A percentile compares a stretch with the other conserved stretches of the same genome.
phyloP scores from a whole-genome alignment of 2,113 vertebrate species.

The Meles meles region DNA sequence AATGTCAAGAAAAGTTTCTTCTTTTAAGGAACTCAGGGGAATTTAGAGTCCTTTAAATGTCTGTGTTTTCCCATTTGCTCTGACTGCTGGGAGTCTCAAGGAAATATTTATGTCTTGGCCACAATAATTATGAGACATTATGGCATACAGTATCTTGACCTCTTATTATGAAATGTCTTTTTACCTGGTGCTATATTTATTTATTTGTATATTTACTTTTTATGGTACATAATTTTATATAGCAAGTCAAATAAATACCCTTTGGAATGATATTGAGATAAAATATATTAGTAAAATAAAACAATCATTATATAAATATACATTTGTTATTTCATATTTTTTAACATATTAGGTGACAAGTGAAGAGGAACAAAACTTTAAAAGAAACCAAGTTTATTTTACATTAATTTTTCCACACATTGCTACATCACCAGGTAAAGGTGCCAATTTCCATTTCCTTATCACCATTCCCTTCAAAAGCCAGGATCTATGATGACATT shows the following conservation, averaged over 20 bases:
- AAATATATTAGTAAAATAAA: background rate
- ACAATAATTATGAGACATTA: background rate
- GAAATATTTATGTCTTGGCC: background rate
- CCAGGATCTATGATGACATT: background rate
- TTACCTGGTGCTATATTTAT: background rate
- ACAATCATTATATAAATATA: background rate
- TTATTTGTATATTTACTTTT: background rate
- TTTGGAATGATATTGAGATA: background rate
- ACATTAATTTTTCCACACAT: background rate
- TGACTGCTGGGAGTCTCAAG: background rate
- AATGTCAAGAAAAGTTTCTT: constrained; percentile 19
- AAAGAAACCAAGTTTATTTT: background rate
- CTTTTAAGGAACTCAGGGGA: background rate
- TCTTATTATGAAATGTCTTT: background rate
- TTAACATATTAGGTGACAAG: background rate
- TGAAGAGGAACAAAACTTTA: background rate
- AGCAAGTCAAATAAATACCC: background rate
- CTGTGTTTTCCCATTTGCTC: background rate
- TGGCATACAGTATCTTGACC: background rate
- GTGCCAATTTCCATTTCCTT: background rate
- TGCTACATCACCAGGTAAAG: background rate
- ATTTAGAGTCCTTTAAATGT: background rate
- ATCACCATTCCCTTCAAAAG: background rate
- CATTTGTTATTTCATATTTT: background rate
- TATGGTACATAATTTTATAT: background rate